A percentile compares a stretch with the other conserved stretches of the same genome.
These are phyloP conservation scores for Ryuthela nishihirai DNA, from an alignment of 2,888 invertebrate species.

Conservation along the genomic window DNA sequence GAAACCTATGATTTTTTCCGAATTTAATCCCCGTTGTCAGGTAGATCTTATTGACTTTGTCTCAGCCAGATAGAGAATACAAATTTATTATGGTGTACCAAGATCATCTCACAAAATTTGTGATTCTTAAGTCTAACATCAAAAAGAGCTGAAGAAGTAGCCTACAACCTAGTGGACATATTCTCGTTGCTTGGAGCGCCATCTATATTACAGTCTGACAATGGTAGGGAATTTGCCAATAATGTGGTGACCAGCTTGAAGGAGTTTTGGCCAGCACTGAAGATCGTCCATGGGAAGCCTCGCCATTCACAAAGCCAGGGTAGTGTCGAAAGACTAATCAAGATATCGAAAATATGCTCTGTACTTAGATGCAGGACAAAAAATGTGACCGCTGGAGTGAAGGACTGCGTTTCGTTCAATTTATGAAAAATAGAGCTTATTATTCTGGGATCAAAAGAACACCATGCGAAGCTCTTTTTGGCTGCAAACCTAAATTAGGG, in stretches of 20 bases:
- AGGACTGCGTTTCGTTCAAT: conserved; percentile 3
- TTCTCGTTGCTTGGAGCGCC: conserved; percentile 36
- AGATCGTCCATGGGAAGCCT: conserved; percentile 24
- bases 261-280: conserved; percentile 17
- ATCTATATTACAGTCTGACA: conserved; percentile 35
- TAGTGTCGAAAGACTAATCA: conserved; percentile 17
- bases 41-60: conserved; percentile 41
- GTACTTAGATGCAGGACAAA: conserved; percentile 18
- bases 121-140: conserved; percentile 28
- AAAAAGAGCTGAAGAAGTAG: conserved; percentile 35
- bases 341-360: conserved; percentile 25
- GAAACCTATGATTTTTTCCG: conserved; percentile 12
- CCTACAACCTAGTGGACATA: conserved; percentile 30
- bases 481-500: background rate
- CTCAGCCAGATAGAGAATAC: conserved; percentile 36
- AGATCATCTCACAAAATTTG: conserved; percentile 42
- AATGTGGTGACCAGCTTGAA: conserved; percentile 14
- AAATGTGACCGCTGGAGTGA: conserved; percentile 12
- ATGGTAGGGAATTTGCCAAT: conserved; percentile 37
- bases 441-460: conserved; percentile 6
- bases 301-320: conserved; percentile 15
- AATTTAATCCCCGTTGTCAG: conserved; percentile 19
- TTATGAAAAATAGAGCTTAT: conserved; percentile 6
- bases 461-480: conserved; percentile 5
- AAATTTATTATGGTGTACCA: conserved; percentile 42